Evolutionary conservation across 2,888 invertebrate genomes (phyloP), one percentile per base, ranked within the genome.

Genomic region (Tromatobia lineatoria): DNA sequence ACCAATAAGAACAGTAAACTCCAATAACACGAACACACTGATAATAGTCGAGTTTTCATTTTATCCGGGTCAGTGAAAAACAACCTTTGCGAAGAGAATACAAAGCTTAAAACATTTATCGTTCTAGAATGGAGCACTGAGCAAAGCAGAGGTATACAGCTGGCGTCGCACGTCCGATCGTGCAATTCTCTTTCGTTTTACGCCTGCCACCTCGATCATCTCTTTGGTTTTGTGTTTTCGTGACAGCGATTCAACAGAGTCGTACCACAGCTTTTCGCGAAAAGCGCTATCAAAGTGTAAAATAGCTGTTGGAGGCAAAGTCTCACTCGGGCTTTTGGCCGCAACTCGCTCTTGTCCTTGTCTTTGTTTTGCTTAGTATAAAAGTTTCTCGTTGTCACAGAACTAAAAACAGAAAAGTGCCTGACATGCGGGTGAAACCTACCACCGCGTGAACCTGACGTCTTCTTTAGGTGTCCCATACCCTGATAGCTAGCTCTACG

Each of bases 91-190:
- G 18, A 64, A 10, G 11, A 1, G 42, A 66, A 66, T 4, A 66
- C 20, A 4, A 23, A 23, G 34, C 29, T 3, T 23, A 66, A 66
- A 66, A 66, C 42, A 20, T 38, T 66, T 45, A 66, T 66, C 23
- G 20, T 3, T 3, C 10, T 3, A 11, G 45, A 66, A 45, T 11
- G 45, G 23, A 42, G 42, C 6, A 42, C 42, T 15, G 20, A 20
- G 42, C 42, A 15, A 66, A 13, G 42, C 20, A 13, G 13, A 23
- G 70, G n/a, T 52, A 61, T 81, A 42, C 47, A 57, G 71, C 84
- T 85, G 86, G 76, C 78, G 75, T 45, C 76, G 83, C 87, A 87
- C 81, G 79, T 87, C 75, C 81, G 85, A 87, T 87, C 85, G 86
- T 86, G 15, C 45, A 54, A 66, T 67, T 59, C 23, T 45, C 87